These are phyloP conservation scores for Slavum lentiscoides DNA, from an alignment of 2,888 invertebrate genomes.

Conservation along the genomic window DNA sequence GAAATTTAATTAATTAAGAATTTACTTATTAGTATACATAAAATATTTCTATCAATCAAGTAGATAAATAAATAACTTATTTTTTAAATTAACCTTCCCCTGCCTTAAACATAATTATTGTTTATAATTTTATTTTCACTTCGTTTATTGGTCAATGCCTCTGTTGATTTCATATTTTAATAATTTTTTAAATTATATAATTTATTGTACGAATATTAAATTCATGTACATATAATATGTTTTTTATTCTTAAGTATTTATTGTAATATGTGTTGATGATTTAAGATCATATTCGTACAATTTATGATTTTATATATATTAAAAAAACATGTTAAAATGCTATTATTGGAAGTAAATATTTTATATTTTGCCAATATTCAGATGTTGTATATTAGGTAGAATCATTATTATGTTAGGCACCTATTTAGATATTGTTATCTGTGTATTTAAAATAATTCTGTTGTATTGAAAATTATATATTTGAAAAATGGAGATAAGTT, in stretches of 20 bases:
- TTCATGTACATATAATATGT: background rate
- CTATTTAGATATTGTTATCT: background rate
- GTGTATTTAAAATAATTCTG: too few relatives aligned
- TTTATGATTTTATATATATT: background rate
- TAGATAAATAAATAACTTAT: too few relatives aligned
- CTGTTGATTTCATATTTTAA: background rate
- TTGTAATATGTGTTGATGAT: background rate
- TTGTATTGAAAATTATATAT: too few relatives aligned
- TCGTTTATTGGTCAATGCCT: constrained; percentile 1
- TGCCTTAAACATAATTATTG: background rate
- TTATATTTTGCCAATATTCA: background rate
- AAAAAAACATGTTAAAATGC: too few relatives aligned
- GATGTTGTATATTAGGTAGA: background rate
- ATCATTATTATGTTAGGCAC: background rate
- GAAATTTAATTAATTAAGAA: background rate
- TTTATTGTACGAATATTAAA: background rate
- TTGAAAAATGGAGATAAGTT: too few relatives aligned
- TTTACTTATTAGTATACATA: background rate
- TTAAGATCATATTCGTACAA: background rate
- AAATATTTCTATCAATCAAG: background rate
- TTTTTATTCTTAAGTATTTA: background rate
- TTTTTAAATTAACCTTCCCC: background rate
- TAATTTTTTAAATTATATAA: background rate
- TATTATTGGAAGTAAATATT: background rate
- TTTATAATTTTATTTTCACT: constrained; percentile 7